Percentiles rank a stretch among this genome's conserved stretches.
Evolutionary conservation across 2,113 vertebrate species (phyloP).

Genomic region (Sarotherodon lohbergeri): DNA sequence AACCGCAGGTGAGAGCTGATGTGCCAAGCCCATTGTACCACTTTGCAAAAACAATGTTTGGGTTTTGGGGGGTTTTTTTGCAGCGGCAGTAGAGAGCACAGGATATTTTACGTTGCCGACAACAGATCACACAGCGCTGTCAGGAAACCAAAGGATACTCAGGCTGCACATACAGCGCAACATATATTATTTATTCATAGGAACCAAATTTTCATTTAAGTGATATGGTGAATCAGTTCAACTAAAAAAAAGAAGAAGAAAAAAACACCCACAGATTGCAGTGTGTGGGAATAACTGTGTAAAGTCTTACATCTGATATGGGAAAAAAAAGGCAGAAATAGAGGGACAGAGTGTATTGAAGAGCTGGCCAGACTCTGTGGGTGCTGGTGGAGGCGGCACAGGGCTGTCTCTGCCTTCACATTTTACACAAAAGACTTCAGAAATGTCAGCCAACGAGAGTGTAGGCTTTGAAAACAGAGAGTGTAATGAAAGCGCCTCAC

Average conservation of each 20-base stretch:
- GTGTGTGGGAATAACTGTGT: constrained; percentile 31
- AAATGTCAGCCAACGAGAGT: constrained; percentile 57
- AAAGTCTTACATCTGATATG: constrained; percentile 36
- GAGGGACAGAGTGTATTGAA: constrained; percentile 26
- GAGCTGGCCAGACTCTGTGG: constrained; percentile 50
- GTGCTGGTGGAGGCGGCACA: constrained; percentile 44
- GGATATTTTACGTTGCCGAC: background rate
- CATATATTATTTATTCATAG: background rate
- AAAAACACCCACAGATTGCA: constrained; percentile 6
- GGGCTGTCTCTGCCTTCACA: constrained; percentile 53
- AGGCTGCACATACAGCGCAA: background rate
- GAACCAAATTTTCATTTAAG: background rate
- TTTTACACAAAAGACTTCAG: constrained; percentile 60
- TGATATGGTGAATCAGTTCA: background rate
- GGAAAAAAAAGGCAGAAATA: background rate
- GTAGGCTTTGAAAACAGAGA: constrained; percentile 41
- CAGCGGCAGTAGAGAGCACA: background rate
- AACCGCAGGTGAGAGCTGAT: constrained; percentile 17
- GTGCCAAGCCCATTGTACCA: background rate
- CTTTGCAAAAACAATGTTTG: background rate
- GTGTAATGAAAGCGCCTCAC: constrained; percentile 42
- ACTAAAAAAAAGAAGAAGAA: background rate
- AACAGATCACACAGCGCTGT: background rate
- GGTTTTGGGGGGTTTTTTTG: accelerated
- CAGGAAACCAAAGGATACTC: background rate